Evolutionary conservation across 2,888 invertebrate species (phyloP).

Genomic region (Megaustenia siamemsis): DNA sequence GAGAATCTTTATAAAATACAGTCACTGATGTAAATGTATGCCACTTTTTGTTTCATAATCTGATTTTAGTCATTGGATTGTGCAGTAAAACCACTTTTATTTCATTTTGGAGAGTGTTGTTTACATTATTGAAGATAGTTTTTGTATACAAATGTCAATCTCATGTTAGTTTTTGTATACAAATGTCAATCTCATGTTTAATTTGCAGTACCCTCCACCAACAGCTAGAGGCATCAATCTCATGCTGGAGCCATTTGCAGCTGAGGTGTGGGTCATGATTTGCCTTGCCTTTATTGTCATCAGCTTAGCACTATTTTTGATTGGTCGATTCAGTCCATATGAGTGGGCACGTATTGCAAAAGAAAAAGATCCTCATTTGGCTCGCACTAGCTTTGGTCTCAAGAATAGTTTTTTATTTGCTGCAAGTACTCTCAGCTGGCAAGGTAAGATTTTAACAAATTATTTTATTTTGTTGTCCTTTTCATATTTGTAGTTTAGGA

Average conservation of each 20-base stretch:
- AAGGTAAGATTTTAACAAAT: conserved; percentile 51
- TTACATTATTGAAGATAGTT: no score
- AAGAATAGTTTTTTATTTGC: conserved; percentile 60
- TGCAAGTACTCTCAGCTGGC: conserved; percentile 59
- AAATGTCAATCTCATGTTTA: no score
- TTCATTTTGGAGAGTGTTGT: no score
- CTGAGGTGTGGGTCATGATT: conserved; percentile 57
- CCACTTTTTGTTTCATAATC: no score
- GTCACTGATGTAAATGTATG: no score
- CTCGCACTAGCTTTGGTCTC: conserved; percentile 58
- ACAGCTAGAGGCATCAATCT: conserved; percentile 48
- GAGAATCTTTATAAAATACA: no score
- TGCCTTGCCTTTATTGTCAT: conserved; percentile 54
- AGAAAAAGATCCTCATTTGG: conserved; percentile 55
- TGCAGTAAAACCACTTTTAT: no score
- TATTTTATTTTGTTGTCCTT: not conserved
- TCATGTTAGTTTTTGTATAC: no score
- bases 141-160: no score
- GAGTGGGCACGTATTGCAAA: conserved; percentile 56
- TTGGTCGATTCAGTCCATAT: conserved; percentile 60
- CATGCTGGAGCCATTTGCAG: conserved; percentile 57
- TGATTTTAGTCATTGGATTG: no score
- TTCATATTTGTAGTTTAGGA: no score
- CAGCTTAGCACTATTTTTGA: conserved; percentile 56
- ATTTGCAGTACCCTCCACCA: conserved; percentile 41